phyloP scores from a whole-genome alignment of 2,113 vertebrate genomes.

The Forbesichthys papilliferus region DNA sequence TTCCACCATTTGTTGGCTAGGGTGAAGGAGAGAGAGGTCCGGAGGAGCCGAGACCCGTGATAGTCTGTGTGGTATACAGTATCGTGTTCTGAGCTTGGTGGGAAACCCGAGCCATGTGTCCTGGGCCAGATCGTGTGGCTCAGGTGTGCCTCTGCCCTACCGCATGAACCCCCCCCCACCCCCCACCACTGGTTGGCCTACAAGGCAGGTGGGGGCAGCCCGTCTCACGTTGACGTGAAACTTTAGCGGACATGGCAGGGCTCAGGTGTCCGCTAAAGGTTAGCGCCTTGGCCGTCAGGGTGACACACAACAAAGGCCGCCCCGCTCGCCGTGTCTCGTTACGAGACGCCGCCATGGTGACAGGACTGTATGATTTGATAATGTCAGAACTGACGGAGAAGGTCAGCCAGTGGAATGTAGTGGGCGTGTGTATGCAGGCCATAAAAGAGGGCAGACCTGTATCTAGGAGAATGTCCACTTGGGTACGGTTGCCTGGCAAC shows the following conservation, averaged over 20 bases:
- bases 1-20: conserved; percentile 24
- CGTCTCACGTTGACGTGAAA: conserved; percentile 68
- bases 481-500: conserved; percentile 1
- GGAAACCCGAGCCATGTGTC: conserved; percentile 67
- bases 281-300: conserved; percentile 53
- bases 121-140: conserved; percentile 54
- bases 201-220: conserved; percentile 48
- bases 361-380: conserved; percentile 30
- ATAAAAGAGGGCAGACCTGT: background rate
- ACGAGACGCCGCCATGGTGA: conserved; percentile 38
- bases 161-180: no score
- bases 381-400: conserved; percentile 43
- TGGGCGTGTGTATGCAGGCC: background rate
- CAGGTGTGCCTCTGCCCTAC: conserved; percentile 63
- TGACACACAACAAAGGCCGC: conserved; percentile 65
- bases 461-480: conserved; percentile 42
- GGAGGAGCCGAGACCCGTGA: background rate
- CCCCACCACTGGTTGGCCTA: conserved; percentile 25
- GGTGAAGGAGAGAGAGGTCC: conserved; percentile 38
- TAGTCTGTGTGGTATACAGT: conserved; percentile 29
- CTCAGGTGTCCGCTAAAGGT: conserved; percentile 70
- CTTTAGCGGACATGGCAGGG: conserved; percentile 51
- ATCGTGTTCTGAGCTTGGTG: conserved; percentile 60
- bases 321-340: conserved; percentile 58
- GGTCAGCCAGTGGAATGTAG: conserved; percentile 27